Conservation (phyloP, 2,888 invertebrate species). For the Drosophila mimica region DNA sequence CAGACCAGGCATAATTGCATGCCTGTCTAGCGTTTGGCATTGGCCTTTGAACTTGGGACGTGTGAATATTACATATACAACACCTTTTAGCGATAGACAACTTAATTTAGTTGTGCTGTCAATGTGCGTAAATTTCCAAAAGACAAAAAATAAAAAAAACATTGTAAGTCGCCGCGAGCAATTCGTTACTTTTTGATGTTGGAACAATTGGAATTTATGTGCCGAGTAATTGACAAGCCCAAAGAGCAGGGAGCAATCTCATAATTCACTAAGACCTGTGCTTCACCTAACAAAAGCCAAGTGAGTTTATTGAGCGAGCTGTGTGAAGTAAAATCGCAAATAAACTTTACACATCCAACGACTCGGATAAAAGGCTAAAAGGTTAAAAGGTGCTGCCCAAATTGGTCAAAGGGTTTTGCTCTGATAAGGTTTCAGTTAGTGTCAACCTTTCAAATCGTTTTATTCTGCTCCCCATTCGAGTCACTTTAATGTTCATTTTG, state of each 20-base stretch:
- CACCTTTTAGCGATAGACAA: constrained; percentile 43
- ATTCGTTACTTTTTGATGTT: constrained; percentile 71
- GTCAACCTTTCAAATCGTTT: constrained; percentile 41
- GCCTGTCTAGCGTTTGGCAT: background rate
- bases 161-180: constrained; percentile 53
- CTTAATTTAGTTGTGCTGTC: constrained; percentile 46
- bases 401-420: constrained; percentile 25
- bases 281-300: constrained; percentile 5
- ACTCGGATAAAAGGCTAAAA: constrained; percentile 40
- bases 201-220: constrained; percentile 72
- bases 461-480: constrained; percentile 6
- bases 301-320: constrained; percentile 27
- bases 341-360: constrained; percentile 12
- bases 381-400: constrained; percentile 33
- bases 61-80: constrained; percentile 32
- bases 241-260: constrained; percentile 29
- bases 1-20: constrained; percentile 19
- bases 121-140: constrained; percentile 29
- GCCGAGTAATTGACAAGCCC: constrained; percentile 68
- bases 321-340: constrained; percentile 17
- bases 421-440: constrained; percentile 16
- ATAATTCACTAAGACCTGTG: constrained; percentile 52
- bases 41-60: constrained; percentile 12
- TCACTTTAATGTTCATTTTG: constrained; percentile 13
- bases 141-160: constrained; percentile 10